Evolutionary conservation across 2,113 vertebrate species (phyloP).

Genomic region (Nannobrachium achirus): DNA sequence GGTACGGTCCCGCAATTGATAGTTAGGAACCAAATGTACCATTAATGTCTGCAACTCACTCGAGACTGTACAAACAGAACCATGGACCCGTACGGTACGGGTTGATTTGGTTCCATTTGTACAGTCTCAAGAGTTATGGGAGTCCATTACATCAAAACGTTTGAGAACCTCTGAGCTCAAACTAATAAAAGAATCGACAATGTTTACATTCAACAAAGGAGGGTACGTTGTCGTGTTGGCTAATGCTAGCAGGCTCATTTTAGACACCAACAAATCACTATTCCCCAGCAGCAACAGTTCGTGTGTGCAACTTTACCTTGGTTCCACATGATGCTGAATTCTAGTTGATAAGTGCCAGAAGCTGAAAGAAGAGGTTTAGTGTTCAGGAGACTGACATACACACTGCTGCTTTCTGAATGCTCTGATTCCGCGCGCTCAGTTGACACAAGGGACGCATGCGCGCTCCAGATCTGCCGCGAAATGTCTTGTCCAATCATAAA

Average conservation of each 20-base stretch:
- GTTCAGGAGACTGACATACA: background rate
- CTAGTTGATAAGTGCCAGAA: background rate
- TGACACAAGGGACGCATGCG: slow-evolving; percentile 60
- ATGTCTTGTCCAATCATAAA: background rate
- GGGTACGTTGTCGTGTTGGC: background rate
- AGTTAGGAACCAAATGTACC: no score
- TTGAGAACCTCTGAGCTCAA: no score
- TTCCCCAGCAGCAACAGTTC: background rate
- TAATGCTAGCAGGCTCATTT: slow-evolving; percentile 26
- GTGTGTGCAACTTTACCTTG: slow-evolving; percentile 62
- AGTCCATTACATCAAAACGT: no score
- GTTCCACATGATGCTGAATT: slow-evolving; percentile 69
- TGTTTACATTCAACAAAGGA: background rate
- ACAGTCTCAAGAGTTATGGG: no score
- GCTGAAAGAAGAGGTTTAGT: background rate
- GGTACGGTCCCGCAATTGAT: no score
- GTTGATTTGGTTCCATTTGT: no score
- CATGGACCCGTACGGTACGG: no score
- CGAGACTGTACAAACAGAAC: no score
- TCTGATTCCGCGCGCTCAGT: slow-evolving; percentile 56
- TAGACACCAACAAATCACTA: background rate
- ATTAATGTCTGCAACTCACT: no score
- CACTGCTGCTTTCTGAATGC: background rate
- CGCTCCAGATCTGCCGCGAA: slow-evolving; percentile 65
- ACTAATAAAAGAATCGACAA: background rate